phyloP scores from a whole-genome alignment of 23 tunicate species.

The Trididemnum clinides region DNA sequence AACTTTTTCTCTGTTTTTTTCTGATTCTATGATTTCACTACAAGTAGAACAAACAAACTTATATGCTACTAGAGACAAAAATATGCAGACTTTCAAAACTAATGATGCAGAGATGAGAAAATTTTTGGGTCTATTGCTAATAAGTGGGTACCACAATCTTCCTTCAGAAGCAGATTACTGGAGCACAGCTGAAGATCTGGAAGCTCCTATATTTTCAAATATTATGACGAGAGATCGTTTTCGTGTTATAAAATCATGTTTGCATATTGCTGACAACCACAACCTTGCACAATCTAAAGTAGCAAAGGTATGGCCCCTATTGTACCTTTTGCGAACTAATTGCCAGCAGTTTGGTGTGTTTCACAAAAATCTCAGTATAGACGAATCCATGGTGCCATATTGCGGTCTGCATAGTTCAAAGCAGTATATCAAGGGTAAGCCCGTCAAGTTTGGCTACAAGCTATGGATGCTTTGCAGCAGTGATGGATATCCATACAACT shows the following conservation, averaged over 20 bases:
- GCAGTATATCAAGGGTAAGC: neutral
- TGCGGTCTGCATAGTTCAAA: neutral
- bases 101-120: neutral
- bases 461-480: constrained; percentile 8
- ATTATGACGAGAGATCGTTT: neutral
- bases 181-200: neutral
- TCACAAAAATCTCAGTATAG: no score
- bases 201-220: neutral
- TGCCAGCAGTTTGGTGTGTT: no score
- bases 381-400: no score
- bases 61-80: neutral
- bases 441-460: neutral
- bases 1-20: neutral
- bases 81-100: neutral
- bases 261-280: constrained; percentile 17
- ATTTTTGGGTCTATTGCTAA: neutral
- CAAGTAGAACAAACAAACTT: neutral
- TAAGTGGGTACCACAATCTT: neutral
- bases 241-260: neutral
- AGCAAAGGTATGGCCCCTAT: neutral
- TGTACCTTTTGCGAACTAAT: no score
- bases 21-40: neutral
- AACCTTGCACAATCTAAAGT: neutral
- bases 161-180: neutral
- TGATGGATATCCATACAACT: neutral